Evolutionary conservation across 2,797 vertebrate species (phyloP), one percentile per base, ranked within the genome.

Genomic region (Prunella strophiata): DNA sequence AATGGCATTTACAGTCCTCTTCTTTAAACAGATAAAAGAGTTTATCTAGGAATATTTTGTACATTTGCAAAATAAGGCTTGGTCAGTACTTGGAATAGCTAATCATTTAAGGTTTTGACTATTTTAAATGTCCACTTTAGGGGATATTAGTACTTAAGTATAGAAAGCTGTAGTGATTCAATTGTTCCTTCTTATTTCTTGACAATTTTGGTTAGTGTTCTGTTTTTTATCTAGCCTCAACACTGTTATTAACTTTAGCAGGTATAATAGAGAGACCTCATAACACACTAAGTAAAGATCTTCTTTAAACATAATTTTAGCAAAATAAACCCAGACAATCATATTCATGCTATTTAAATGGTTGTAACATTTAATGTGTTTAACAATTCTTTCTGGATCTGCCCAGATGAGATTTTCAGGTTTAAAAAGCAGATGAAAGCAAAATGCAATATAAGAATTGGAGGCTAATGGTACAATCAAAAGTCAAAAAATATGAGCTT

Each of bases 291-390:
- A 92, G 78, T 85, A 97, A 94, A 97, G 92, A 97, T 94, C 89
- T 97, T 97, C 96, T 97, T 96, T 97, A 97, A 97, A 97, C 84
- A 97, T 85, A 89, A 96, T 96, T 97, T 97, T 92, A 96, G 91
- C 76, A 97, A 98, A 97, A 94, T 91, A 97, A 97, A 95, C 79
- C 68, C 82, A 95, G 88, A 94, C 61, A 98, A 98, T 97, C 96
- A 94, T 97, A 94, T 94, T 97, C 85, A 92, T 97, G 84, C 90
- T 95, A 86, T 96, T 97, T 97, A 97, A 97, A 97, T 21, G 19
- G 79, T 91, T 97, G 96, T 96, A 97, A 94, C 84, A 91, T 93
- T 94, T 97, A 96, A 93, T 92, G 93, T 72, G 26, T 95, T 96
- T 96, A 96, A 97, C 88, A 93, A 40, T 93, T 96, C 86, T 96